These are phyloP conservation scores for Prunella himalayana DNA, from an alignment of 2,113 vertebrate genomes.

Conservation along the genomic window DNA sequence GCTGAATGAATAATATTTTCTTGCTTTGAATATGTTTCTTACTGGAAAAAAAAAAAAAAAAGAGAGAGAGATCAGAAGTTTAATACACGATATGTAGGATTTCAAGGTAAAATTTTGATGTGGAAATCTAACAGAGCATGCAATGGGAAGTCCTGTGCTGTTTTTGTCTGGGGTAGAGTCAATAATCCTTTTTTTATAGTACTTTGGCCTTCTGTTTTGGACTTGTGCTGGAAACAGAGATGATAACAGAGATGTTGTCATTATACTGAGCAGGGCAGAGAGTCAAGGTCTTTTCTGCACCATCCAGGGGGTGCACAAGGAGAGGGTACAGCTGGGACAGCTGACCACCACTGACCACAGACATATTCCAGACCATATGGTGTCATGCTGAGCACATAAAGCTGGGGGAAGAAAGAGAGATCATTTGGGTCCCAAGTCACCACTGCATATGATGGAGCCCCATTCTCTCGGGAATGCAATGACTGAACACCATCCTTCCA, in stretches of 20 bases:
- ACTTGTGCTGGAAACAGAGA: not conserved
- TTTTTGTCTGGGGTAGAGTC: not conserved
- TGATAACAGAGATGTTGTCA: not conserved
- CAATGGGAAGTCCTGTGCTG: not conserved
- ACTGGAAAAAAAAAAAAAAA: not conserved
- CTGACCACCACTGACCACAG: not conserved
- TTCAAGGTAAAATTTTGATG: not conserved
- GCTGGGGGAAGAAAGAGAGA: not conserved
- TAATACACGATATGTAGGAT: not conserved
- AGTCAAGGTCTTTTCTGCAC: not conserved
- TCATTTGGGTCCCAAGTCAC: not conserved
- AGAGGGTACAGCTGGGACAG: not conserved
- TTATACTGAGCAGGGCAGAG: not conserved
- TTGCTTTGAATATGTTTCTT: not conserved
- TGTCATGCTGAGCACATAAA: not conserved
- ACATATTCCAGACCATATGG: not conserved
- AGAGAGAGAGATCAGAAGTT: fast-evolving
- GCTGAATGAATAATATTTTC: not conserved
- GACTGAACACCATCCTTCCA: not conserved
- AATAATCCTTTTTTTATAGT: not conserved
- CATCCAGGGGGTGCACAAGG: not conserved
- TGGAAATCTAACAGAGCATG: not conserved
- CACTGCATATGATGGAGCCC: not conserved
- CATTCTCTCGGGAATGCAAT: too few relatives aligned
- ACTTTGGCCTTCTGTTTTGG: not conserved